phyloP scores from a whole-genome alignment of 2,888 invertebrate species.

The Linyphia triangularis region DNA sequence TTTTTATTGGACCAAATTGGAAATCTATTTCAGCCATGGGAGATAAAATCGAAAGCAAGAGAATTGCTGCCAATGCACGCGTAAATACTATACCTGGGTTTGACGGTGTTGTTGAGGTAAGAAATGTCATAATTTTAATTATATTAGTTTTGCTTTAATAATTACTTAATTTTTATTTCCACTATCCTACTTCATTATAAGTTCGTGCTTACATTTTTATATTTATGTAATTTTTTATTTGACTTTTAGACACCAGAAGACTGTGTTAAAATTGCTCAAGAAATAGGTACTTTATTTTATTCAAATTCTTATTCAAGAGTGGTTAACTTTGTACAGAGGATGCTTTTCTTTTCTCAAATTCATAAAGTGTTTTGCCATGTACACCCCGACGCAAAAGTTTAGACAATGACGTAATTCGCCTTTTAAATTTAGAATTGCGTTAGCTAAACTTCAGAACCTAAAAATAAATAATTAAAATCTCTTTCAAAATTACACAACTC shows the following conservation, averaged over 20 bases:
- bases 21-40: slow-evolving; percentile 84
- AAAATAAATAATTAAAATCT: no score
- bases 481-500: no score
- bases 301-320: background rate
- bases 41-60: slow-evolving; percentile 85
- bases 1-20: slow-evolving; percentile 84
- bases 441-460: no score
- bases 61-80: slow-evolving; percentile 83
- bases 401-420: no score
- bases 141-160: background rate
- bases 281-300: slow-evolving; percentile 58
- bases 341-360: background rate
- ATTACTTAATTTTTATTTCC: background rate
- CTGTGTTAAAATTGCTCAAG: slow-evolving; percentile 72
- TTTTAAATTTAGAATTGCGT: no score
- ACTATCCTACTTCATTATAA: background rate
- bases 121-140: background rate
- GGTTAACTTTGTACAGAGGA: background rate
- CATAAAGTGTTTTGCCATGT: no score
- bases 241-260: slow-evolving; percentile 67
- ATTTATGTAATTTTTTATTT: background rate
- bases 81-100: slow-evolving; percentile 84
- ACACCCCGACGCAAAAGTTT: no score
- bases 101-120: slow-evolving; percentile 76
- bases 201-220: background rate